phyloP scores from a whole-genome alignment of 1,140 invertebrate species.

The Anagrus nilaparvatae region DNA sequence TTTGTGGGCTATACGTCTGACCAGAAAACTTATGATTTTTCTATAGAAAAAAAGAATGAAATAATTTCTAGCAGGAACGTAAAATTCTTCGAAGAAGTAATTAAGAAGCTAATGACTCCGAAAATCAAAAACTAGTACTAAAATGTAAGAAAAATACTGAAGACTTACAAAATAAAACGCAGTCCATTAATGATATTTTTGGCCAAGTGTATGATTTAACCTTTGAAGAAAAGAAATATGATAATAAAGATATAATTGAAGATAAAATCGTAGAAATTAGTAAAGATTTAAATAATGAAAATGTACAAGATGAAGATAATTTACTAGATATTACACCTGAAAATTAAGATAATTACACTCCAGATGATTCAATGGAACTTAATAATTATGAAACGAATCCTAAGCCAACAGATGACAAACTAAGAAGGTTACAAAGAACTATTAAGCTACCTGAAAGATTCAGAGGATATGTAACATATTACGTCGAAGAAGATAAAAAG shows the following conservation, averaged over 20 bases:
- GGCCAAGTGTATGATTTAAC: no score
- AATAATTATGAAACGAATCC: no score
- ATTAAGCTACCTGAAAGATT: not conserved
- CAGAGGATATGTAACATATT: not conserved
- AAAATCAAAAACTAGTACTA: no score
- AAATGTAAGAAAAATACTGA: not conserved
- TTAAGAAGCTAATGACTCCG: not conserved
- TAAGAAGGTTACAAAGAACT: not conserved
- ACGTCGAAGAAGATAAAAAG: no score
- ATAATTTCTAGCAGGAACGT: not conserved
- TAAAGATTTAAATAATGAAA: no score
- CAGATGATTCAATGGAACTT: no score
- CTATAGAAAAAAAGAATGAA: not conserved
- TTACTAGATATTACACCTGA: no score
- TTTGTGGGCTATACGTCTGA: not conserved
- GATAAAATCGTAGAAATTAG: no score
- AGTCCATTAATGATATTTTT: not conserved
- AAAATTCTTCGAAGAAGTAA: not conserved
- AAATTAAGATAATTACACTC: no score
- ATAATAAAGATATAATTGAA: no score
- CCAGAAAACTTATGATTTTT: not conserved
- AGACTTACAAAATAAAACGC: not conserved
- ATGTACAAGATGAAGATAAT: no score
- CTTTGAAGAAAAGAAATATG: no score
- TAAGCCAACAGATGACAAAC: not conserved